Base-by-base conservation (phyloP, 2,113 vertebrate genomes). In the Narcine bancroftii region DNA sequence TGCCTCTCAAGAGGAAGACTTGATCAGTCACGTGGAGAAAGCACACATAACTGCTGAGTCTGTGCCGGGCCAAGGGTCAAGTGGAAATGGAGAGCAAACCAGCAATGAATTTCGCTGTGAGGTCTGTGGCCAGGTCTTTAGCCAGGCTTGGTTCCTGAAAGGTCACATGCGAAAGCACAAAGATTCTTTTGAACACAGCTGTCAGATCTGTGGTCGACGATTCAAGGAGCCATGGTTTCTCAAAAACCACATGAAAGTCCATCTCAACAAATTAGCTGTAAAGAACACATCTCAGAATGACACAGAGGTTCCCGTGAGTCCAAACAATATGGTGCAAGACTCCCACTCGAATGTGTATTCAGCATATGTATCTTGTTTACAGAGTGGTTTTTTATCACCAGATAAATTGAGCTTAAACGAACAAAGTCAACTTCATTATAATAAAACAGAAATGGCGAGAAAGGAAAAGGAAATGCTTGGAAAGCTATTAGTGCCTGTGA, bases 121-220 rank as follows among this genome's bases (percentile, higher is more conserved):
- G 91, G 98, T 99, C 33, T 99, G 99, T 3, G 96, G 98, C 85
- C 99, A 99, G 94, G 96, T 99, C 77, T 99, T 99, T 93, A 99
- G 98, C 95, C 99, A 99, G 96, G 98, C 99, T 63, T 99, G 99
- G 99, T 99, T 99, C 95, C 97, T 99, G 0, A 99, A 99, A 94
- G 98, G 99, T 92, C 99, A 99, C 96, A 99, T 99, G 99, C 97
- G 99, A 83, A 99, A 99, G 95, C 99, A 99, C 96, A 99, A 99
- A 93, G 99, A 99, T 95, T 99, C 99, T 29, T 99, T 99, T 92
- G 99, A 99, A 93, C 99, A 99, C 95, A 98, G 98, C 95, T 99
- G 99, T 94, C 98, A 99, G 95, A 99, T 99, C 93, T 99, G 99
- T 0, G 99, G 99, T 92, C 97, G 99, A 75, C 97, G 99, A 93